Base-by-base conservation (phyloP, 2,113 vertebrate genomes). In the Hippopotamus amphibius region DNA sequence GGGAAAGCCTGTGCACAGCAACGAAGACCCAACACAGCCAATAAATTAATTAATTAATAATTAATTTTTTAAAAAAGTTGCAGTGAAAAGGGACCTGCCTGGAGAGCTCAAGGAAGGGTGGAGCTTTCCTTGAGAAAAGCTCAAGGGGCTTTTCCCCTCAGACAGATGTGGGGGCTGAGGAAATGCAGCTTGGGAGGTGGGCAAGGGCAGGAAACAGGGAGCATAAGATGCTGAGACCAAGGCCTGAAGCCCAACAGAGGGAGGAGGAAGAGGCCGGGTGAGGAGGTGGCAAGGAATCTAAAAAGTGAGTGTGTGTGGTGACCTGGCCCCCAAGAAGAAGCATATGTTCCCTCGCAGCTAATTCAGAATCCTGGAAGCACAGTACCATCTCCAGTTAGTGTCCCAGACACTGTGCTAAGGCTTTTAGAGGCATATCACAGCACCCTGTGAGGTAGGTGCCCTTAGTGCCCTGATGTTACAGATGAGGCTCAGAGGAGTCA, bases 381-480 rank as follows among this genome's bases (percentile, higher is more conserved):
- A 85, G 43, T 28, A 5, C 33, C 74, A 37, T 59, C 61, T 68
- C 37, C 24, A 72, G 17, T 37, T 6, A 6, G 59, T 6, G 10
- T 53, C 59, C n/a, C 69, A 69, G 74, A 37, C 30, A 30, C 14
- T 14, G 19, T 8, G 63, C 93, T 26, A n/a, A 80, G 66, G 26
- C n/a, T n/a, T 65, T 83, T 6, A 59, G n/a, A 68, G 24, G 6
- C 5, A 0, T 1, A 28, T 28, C 46, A 4, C 11, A 9, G 3
- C 14, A 59, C 21, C 53, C 48, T 8, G 26, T 21, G 50, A 71
- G 50, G 21, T 7, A 55, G 81, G 53, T 4, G 0, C 68, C 72
- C 0, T 16, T 59, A 41, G 26, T 5, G 28, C 55, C 21, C 28
- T 72, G 12, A 69, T 21, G 7, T 80, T 48, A 63, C 5, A 63